These are phyloP conservation scores for Asbolus verrucosus DNA, from an alignment of 1,140 invertebrate species.

Conservation along the genomic window DNA sequence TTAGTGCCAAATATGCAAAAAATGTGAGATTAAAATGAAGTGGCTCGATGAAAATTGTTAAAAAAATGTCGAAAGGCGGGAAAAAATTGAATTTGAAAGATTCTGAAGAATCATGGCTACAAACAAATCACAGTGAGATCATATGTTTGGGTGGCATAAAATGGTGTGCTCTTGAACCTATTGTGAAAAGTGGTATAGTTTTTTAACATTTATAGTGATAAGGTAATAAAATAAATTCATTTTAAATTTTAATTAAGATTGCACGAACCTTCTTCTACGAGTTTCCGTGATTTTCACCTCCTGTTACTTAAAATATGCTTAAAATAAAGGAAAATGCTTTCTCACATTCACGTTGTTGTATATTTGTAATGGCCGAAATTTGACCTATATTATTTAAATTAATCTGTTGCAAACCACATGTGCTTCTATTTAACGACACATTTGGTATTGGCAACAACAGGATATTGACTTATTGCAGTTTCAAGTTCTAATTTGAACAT, in stretches of 20 bases:
- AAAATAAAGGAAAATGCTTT: constrained; percentile 54
- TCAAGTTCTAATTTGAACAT: not conserved
- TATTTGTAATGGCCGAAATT: constrained; percentile 61
- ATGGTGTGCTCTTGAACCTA: constrained; percentile 59
- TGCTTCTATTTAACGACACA: constrained; percentile 13
- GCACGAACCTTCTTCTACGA: not conserved
- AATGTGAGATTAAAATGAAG: too few relatives aligned
- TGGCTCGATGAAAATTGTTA: not conserved
- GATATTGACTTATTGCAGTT: constrained; percentile 25
- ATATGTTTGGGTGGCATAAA: constrained; percentile 63
- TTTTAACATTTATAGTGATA: constrained; percentile 40
- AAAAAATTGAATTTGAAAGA: constrained; percentile 33
- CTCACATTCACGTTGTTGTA: constrained; percentile 56
- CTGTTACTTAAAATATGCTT: constrained; percentile 44
- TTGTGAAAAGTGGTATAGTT: constrained; percentile 40
- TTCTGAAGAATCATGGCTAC: constrained; percentile 54
- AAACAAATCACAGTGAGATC: constrained; percentile 60
- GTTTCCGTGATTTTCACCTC: constrained; percentile 20
- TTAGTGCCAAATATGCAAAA: too few relatives aligned
- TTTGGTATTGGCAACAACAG: constrained; percentile 6
- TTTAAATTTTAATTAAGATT: not conserved
- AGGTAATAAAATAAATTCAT: constrained; percentile 24
- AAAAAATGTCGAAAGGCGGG: constrained; percentile 7
- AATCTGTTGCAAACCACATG: constrained; percentile 39
- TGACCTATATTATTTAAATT: constrained; percentile 60